Conservation (phyloP, 1,140 invertebrate genomes). For the Teleogryllus occipitalis region DNA sequence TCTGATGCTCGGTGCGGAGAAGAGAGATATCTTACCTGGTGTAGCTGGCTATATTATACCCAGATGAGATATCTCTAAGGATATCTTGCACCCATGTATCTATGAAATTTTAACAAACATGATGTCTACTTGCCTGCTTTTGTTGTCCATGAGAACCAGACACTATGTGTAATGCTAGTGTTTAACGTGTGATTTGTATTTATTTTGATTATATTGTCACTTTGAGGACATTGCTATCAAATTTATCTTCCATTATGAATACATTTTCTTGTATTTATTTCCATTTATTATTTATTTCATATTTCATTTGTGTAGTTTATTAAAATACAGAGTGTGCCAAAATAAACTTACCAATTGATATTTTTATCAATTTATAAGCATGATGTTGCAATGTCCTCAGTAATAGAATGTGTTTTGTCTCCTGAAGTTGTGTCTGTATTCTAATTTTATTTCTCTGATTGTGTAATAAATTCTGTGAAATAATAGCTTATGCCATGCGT, state of each 20-base stretch:
- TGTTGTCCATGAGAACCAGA: constrained; percentile 22
- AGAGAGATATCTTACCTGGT: not conserved
- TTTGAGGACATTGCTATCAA: constrained; percentile 17
- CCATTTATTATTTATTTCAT: constrained; percentile 8
- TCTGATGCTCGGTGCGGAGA: not conserved
- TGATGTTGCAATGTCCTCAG: constrained; percentile 20
- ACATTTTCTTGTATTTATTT: constrained; percentile 8
- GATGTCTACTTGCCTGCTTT: constrained; percentile 22
- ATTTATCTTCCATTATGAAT: constrained; percentile 10
- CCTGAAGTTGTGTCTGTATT: constrained; percentile 21
- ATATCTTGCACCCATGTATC: not conserved
- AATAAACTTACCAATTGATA: constrained; percentile 18
- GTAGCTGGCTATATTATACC: not conserved
- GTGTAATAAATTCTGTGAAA: constrained; percentile 24
- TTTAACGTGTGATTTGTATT: constrained; percentile 17
- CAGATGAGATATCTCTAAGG: not conserved
- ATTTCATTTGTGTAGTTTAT: constrained; percentile 11
- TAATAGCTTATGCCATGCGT: constrained; percentile 9
- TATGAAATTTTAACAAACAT: not conserved
- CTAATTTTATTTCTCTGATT: constrained; percentile 18
- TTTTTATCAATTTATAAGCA: not conserved
- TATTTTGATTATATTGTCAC: constrained; percentile 17
- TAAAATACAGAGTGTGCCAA: constrained; percentile 21
- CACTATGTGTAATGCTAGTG: constrained; percentile 14
- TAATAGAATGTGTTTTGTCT: constrained; percentile 16